Conservation (phyloP, 2,113 vertebrate genomes). For the Cottus gobio region DNA sequence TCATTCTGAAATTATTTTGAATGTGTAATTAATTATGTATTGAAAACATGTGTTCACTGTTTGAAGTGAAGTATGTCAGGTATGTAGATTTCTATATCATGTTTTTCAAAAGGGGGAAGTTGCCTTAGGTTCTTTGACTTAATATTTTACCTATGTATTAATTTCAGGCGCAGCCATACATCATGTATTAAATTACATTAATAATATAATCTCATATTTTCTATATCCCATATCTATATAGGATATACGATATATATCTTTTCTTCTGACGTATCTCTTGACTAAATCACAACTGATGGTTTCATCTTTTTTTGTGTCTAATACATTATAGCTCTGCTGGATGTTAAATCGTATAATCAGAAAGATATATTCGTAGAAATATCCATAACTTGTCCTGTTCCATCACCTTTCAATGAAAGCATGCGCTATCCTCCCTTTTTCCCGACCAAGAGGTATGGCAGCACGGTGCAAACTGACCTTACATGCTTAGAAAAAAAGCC, state of each 20-base stretch:
- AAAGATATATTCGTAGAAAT: background rate
- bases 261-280: background rate
- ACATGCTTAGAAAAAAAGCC: constrained; percentile 50
- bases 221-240: too few relatives aligned
- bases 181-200: constrained; percentile 6
- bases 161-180: constrained; percentile 3
- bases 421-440: constrained; percentile 6
- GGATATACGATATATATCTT: too few relatives aligned
- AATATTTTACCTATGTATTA: constrained; percentile 34
- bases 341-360: constrained; percentile 11
- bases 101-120: background rate
- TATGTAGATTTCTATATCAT: constrained; percentile 12
- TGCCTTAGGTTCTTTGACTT: constrained; percentile 20
- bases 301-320: background rate
- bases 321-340: background rate
- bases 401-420: constrained; percentile 26
- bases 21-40: constrained; percentile 54
- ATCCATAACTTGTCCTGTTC: constrained; percentile 7
- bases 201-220: too few relatives aligned
- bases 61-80: constrained; percentile 24
- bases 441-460: constrained; percentile 21
- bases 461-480: constrained; percentile 39
- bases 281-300: constrained; percentile 9
- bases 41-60: constrained; percentile 40
- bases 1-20: constrained; percentile 39